Conservation (phyloP, 2,797 vertebrate genomes). For the Phrynocephalus forsythii region DNA sequence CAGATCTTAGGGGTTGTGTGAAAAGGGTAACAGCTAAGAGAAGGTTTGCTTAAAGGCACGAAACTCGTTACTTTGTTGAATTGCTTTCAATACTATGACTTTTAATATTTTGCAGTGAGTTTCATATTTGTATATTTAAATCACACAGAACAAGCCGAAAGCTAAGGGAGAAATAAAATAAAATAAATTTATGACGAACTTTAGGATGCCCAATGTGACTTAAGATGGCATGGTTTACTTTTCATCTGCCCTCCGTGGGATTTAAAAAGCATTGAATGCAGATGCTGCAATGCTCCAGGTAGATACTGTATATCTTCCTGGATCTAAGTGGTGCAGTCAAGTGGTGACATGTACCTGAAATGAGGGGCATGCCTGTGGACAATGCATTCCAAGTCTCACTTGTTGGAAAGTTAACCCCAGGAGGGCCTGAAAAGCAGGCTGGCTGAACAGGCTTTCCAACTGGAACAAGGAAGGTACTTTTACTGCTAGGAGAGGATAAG, state of each 20-base stretch:
- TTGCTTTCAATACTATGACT: no score
- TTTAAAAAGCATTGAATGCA: neutral
- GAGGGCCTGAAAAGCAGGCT: neutral
- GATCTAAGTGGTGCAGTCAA: neutral
- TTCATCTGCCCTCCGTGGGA: neutral
- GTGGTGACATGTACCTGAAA: neutral
- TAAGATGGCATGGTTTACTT: neutral
- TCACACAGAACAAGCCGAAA: no score
- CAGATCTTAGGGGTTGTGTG: no score
- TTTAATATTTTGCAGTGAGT: no score
- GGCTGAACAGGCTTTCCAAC: neutral
- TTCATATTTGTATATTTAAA: no score
- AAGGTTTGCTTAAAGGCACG: neutral
- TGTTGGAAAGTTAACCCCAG: neutral
- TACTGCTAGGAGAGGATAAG: slow-evolving; percentile 45
- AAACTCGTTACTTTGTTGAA: neutral
- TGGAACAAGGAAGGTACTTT: slow-evolving; percentile 33
- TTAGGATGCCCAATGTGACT: neutral
- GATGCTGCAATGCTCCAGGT: neutral
- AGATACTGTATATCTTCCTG: neutral
- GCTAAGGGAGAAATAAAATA: no score
- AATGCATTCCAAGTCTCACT: neutral
- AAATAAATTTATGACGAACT: neutral
- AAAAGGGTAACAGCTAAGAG: neutral
- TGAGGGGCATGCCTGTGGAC: neutral